A percentile compares a stretch with the other conserved stretches of the same genome.
phyloP scores from a whole-genome alignment of 2,797 vertebrate species.

The Enteromius treurensis region DNA sequence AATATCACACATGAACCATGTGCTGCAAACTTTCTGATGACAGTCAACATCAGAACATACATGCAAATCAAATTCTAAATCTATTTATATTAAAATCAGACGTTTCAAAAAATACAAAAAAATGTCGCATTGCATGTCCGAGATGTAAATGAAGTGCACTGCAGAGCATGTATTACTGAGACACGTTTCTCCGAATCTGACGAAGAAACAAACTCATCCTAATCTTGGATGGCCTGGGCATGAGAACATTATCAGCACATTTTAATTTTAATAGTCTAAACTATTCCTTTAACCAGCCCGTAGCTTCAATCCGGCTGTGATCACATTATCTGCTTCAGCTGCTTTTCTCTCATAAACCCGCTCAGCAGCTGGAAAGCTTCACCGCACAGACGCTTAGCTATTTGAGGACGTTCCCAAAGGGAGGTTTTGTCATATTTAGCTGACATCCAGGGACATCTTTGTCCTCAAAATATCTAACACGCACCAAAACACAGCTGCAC shows the following conservation, averaged over 20 bases:
- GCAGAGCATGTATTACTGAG: not conserved
- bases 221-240: not conserved
- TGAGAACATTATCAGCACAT: not conserved
- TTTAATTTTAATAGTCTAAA: not conserved
- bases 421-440: not conserved
- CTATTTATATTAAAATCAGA: not conserved
- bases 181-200: not conserved
- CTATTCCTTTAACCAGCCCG: not conserved
- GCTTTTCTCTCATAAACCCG: not conserved
- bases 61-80: not conserved
- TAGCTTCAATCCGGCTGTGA: conserved; percentile 22
- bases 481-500: not conserved
- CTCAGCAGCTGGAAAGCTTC: conserved; percentile 11
- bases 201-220: not conserved
- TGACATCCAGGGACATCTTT: not conserved
- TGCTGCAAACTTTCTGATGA: conserved; percentile 46
- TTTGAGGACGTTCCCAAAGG: not conserved
- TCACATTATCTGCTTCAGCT: conserved; percentile 39
- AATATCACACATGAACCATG: conserved; percentile 21
- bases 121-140: not conserved
- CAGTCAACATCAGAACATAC: not conserved
- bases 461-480: not conserved
- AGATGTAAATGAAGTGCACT: not conserved
- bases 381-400: not conserved
- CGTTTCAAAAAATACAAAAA: not conserved